Base-by-base conservation (phyloP, 1,140 invertebrate species). In the Heliconius hewitsoni region DNA sequence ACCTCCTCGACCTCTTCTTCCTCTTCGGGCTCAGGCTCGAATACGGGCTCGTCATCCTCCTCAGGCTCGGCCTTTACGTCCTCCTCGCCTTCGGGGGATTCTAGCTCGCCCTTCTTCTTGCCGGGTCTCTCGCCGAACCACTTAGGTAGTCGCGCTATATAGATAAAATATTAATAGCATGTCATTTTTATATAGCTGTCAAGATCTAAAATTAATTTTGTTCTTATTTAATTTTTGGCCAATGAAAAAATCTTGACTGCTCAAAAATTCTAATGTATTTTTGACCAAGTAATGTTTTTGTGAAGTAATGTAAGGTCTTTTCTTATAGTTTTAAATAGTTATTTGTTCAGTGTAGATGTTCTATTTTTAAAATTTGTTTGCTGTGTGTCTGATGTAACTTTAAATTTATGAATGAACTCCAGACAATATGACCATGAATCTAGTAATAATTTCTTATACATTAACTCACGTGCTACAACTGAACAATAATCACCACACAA, bases 81-180 rank as follows among this genome's bases (percentile, higher is more conserved):
- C 90, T 98, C 97, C 91, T 98, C 97, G 83, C 97, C 98, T 88
- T 98, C 97, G 71, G 98, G 98, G 85, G 97, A 97, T 83, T 98
- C 98, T 83, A 97, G 96, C 81, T 98, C 98, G 81, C 97, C 97
- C 90, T 96, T 95, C 96, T 98, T 98, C 95, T 98, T 98, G 96
- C 98, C 98, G 81, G 98, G 98, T 95, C 98, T 96, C 95, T 98
- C 98, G 88, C 98, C 98, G 96, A 98, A 98, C 97, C 98, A 98
- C 94, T 98, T 98, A 85, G 98, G 98, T 94, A 98, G 95, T 96
- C 97, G 97, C 95, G 97, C 98, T 98, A 39, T 71, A 39, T 39
- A 13, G 34, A 19, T 2, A 66, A 27, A 66, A 13, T 27, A 13
- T 66, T 66, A 27, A 30, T 66, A 27, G 60, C 11, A 27, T 66